A percentile compares a stretch with the other conserved stretches of the same genome.
These are phyloP conservation scores for Glaucidium brasilianum DNA, from an alignment of 2,113 vertebrate species.

Conservation along the genomic window DNA sequence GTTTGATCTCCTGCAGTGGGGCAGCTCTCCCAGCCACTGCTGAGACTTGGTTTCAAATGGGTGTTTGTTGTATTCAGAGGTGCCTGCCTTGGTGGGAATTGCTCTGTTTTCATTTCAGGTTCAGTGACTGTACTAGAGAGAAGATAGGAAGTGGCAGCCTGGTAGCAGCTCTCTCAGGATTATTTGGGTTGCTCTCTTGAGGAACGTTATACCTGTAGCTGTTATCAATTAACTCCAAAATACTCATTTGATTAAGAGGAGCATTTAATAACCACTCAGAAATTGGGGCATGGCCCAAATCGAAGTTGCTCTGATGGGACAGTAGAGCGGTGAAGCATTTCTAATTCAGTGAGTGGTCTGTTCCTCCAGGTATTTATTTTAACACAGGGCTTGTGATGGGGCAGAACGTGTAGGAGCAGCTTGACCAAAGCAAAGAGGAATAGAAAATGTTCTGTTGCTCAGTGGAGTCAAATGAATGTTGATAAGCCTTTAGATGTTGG, in stretches of 20 bases:
- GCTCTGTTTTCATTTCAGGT: neutral
- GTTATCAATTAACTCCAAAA: neutral
- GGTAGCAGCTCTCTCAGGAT: neutral
- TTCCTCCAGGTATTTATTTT: neutral
- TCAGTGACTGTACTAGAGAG: neutral
- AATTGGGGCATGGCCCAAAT: neutral
- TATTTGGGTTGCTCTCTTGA: neutral
- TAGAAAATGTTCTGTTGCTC: neutral
- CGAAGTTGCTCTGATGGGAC: neutral
- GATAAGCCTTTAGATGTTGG: neutral
- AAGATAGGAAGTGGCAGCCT: neutral
- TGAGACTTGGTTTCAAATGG: neutral
- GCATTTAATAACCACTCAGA: neutral
- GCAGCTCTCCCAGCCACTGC: neutral
- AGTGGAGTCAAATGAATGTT: neutral
- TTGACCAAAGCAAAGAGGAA: neutral
- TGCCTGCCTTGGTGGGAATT: neutral
- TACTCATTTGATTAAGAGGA: neutral
- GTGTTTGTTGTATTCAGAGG: neutral
- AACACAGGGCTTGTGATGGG: neutral
- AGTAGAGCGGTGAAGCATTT: neutral
- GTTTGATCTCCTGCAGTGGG: neutral
- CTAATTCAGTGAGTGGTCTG: too few species aligned
- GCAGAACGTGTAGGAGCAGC: accelerated
- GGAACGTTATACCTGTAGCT: neutral